phyloP scores from a whole-genome alignment of 2,797 vertebrate species.

The Smutsia gigantea region DNA sequence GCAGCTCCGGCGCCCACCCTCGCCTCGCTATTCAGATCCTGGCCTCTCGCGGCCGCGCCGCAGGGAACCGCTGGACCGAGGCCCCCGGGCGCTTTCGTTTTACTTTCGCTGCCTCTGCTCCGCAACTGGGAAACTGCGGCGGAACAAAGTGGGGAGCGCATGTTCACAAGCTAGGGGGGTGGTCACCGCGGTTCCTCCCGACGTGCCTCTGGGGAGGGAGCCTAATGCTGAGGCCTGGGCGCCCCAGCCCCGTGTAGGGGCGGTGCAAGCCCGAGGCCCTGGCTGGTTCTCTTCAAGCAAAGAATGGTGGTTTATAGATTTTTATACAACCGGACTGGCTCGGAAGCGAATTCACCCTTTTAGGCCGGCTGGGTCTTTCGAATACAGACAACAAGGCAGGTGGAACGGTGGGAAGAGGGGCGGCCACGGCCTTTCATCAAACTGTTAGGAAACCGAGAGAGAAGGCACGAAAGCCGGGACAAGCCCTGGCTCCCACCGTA shows the following conservation, averaged over 20 bases:
- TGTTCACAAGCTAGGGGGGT: not conserved
- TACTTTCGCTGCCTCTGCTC: conserved; percentile 65
- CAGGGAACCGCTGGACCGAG: conserved; percentile 3
- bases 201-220: not conserved
- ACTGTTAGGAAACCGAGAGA: not conserved
- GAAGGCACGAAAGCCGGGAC: not conserved
- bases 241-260: not conserved
- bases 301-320: conserved; percentile 33
- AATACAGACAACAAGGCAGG: not conserved
- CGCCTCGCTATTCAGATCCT: not conserved
- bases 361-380: not conserved
- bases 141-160: not conserved
- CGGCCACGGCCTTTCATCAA: not conserved
- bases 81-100: conserved; percentile 76
- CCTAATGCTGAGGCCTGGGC: not conserved
- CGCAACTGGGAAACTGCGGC: conserved; percentile 24
- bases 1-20: not conserved
- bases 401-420: not conserved
- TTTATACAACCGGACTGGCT: not conserved
- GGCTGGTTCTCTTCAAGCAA: conserved; percentile 27
- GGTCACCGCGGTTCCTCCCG: not conserved
- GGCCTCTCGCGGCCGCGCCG: not conserved
- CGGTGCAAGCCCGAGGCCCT: not conserved
- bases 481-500: not conserved
- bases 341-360: conserved; percentile 46